phyloP scores from a whole-genome alignment of 2,888 invertebrate genomes.

The Calameuta pallipes region DNA sequence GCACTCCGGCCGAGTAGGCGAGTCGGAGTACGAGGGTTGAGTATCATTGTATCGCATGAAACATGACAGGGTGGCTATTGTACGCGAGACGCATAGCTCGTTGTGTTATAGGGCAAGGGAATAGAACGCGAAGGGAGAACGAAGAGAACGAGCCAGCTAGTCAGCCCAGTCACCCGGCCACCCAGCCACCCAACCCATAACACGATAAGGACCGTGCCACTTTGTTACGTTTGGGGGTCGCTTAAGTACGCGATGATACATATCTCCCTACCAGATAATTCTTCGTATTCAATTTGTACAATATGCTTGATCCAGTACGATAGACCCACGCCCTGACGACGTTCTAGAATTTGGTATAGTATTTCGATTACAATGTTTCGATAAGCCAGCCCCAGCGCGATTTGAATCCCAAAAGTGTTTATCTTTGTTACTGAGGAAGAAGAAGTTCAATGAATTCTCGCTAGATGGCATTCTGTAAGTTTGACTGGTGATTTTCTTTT shows the following conservation, averaged over 20 bases:
- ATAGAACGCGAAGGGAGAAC: slow-evolving; percentile 23
- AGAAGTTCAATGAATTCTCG: not conserved
- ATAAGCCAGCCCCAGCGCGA: not conserved
- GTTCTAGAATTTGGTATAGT: not conserved
- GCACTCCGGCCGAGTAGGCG: slow-evolving; percentile 33
- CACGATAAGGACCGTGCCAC: slow-evolving; percentile 64
- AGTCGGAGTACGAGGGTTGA: slow-evolving; percentile 43
- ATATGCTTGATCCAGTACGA: slow-evolving; percentile 40
- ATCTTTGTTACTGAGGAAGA: not conserved
- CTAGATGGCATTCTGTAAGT: not conserved
- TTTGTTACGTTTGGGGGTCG: slow-evolving; percentile 60
- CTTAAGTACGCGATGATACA: slow-evolving; percentile 57
- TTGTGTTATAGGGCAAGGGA: slow-evolving; percentile 34
- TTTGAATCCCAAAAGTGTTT: not conserved
- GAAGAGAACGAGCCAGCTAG: slow-evolving; percentile 21
- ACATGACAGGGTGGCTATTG: slow-evolving; percentile 62
- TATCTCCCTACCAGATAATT: slow-evolving; percentile 49
- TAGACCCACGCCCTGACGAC: slow-evolving; percentile 22
- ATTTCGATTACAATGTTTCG: not conserved
- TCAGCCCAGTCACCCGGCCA: slow-evolving; percentile 21
- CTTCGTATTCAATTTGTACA: slow-evolving; percentile 57
- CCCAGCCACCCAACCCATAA: slow-evolving; percentile 47
- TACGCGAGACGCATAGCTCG: slow-evolving; percentile 56
- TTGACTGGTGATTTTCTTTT: not conserved
- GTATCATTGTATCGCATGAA: slow-evolving; percentile 61